Evolutionary conservation across 1,140 invertebrate species (phyloP), one percentile per base, ranked within the genome.

Genomic region (Acromyrmex charruanus): DNA sequence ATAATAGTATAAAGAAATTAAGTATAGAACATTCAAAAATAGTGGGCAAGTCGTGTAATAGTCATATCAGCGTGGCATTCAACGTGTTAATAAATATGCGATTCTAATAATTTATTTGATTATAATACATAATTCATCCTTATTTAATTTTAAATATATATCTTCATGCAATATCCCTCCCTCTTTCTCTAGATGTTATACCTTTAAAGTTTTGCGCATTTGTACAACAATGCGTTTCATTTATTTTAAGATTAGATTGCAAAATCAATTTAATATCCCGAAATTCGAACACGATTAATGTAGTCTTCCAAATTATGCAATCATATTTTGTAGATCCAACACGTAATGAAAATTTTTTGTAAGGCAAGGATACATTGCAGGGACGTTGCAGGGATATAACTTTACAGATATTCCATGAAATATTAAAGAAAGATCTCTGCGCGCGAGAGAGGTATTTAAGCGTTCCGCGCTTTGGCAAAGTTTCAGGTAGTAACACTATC

Each of bases 401-500:
- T 69, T 69, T 49, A 10, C 77, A 69, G 39, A 16, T 69, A 28
- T 80, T 18, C 12, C 10, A 39, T 53, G 49, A 80, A 80, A 68
- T 63, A 68, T 80, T 66, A 12, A 49, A 44, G 61, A 16, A 63
- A 79, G 44, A 55, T 68, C 18, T 51, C 2, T n/a, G 58, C 16
- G 35, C 35, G 35, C 21, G n/a, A 55, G n/a, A 58, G 21, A 58
- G 21, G 16, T 80, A 69, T 53, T 80, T 55, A 80, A 69, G 21
- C 12, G 9, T 39, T n/a, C 1, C 14, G 9, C 21, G n/a, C 7
- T 69, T 80, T 55, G 63, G 49, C 49, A 55, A 7, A 25, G 16
- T 69, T 80, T 68, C 61, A 80, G n/a, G 66, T 21, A 58, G 28
- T 51, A 68, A 53, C 44, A 39, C 65, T 80, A 69, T 68, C 49